Base-by-base conservation (phyloP, 1,140 invertebrate species). In the Thaumetopoea pityocampa region DNA sequence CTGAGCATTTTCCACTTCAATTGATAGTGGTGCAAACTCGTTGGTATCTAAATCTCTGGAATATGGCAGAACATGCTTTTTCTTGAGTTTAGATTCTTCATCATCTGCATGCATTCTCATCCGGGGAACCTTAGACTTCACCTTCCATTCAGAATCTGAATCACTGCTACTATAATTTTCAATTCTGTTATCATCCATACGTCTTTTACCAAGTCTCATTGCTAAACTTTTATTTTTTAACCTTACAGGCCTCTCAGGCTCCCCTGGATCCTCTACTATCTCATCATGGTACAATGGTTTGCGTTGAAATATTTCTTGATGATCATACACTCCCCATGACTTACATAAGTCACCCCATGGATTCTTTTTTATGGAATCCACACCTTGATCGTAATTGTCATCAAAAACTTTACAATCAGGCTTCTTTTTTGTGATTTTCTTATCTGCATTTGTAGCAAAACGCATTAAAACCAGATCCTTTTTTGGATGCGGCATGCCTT, bases 31-130 rank as follows among this genome's bases (percentile, higher is more conserved):
- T 28, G 77, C 63, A 68, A 57, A 82, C 18, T 24, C 34, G 4
- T 73, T 61, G 51, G 60, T 66, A 5, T 59, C 57, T 41, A 54
- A 52, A 26, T 68, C 62, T 45, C 73, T 73, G 4, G 72, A 42
- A 23, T 51, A n/a, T 8, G 38, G 56, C 42, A 58, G 33, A 45
- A 68, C 27, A 34, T 66, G 47, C 33, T 67, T 68, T 36, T 64
- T 80, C 50, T 63, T 86, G 54, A 87, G 83, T 66, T 90, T 91
- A 49, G 89, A 87, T 69, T 94, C 92, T 72, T 94, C 91, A 61
- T 94, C 93, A 82, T 95, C 94, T n/a, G 94, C 94, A 71, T 92
- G 92, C 94, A 95, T 95, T 67, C 92, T 86, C 93, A 94, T 94
- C 51, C 91, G 79, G 1, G 90, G 88, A 18, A 88, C 76, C 83